Evolutionary conservation across 1,140 invertebrate species (phyloP), one percentile per base, ranked within the genome.

Genomic region (Colletes gigas): DNA sequence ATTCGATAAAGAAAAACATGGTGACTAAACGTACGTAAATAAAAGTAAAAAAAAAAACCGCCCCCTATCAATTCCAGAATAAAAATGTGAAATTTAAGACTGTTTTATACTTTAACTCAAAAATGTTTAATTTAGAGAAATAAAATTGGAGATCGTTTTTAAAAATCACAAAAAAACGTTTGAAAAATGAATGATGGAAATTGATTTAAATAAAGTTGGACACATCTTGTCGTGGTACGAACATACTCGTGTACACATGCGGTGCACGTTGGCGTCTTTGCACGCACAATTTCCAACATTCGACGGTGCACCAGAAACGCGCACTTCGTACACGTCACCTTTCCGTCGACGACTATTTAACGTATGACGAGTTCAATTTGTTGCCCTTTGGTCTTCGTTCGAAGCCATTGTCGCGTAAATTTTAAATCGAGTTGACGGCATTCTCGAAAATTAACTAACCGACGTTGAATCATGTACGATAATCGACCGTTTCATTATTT

Each of bases 341-440:
- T 60, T 62, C 71, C 65, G 52, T 83, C 30, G 71, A 85, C 77
- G 17, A 83, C 76, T 83, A 83, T 84, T 65, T 80, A 82, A 85
- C 82, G 77, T 80, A 63, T 60, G 67, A 85, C 78, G 77, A 69
- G 41, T 44, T 74, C 71, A 52, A 78, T 70, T 83, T 75, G 71
- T 55, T 44, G 44, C 67, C 80, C 60, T 74, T 63, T 65, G 55
- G 52, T 76, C 63, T 70, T 69, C 76, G 63, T 83, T 77, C 74
- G 69, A 63, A 78, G 79, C 65, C 73, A 19, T 70, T 62, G 65
- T 39, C 69, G 66, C 59, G 76, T 84, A 81, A 84, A 84, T 84
- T 84, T 79, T 79, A 83, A 77, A 74, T 50, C 30, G 69, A 39
- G n/a, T 41, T 21, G 6, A 12, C 17, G 68, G 41, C 68, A n/a